Percentiles rank a stretch among this genome's conserved stretches.
Conservation (phyloP, 2,113 vertebrate genomes). For the Propithecus coquereli region DNA sequence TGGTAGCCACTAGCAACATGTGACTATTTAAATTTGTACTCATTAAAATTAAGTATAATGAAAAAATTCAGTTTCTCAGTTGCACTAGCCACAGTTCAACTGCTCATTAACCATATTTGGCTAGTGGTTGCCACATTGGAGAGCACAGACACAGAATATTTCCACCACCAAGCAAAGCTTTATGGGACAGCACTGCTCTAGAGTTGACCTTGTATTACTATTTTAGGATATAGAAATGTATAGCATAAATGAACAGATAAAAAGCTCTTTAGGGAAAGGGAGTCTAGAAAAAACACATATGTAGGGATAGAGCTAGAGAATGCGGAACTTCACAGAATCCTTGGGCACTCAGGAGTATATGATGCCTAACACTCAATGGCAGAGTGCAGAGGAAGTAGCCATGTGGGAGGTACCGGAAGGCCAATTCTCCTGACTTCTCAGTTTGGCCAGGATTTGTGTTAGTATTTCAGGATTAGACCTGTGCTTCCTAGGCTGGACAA, state of each 20-base stretch:
- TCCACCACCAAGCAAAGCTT: neutral
- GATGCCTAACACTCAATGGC: neutral
- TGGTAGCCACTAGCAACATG: neutral
- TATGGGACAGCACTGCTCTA: neutral
- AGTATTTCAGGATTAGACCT: neutral
- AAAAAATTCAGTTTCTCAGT: neutral
- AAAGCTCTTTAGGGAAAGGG: neutral
- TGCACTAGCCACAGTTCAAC: neutral
- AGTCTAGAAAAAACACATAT: neutral
- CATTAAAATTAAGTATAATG: neutral
- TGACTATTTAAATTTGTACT: neutral
- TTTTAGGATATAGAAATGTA: neutral
- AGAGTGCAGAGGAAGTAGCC: neutral
- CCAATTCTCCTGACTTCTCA: neutral
- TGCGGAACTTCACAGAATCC: neutral
- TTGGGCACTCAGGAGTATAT: neutral
- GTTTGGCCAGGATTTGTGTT: neutral
- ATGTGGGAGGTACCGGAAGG: neutral
- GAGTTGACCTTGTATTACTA: neutral
- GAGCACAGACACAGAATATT: neutral
- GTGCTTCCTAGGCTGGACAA: neutral
- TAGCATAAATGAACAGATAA: neutral
- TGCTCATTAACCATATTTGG: neutral
- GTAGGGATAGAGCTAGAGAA: neutral
- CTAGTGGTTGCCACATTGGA: neutral